These are phyloP conservation scores for Coboldia fuscipes DNA, from an alignment of 1,140 invertebrate genomes.

Conservation along the genomic window DNA sequence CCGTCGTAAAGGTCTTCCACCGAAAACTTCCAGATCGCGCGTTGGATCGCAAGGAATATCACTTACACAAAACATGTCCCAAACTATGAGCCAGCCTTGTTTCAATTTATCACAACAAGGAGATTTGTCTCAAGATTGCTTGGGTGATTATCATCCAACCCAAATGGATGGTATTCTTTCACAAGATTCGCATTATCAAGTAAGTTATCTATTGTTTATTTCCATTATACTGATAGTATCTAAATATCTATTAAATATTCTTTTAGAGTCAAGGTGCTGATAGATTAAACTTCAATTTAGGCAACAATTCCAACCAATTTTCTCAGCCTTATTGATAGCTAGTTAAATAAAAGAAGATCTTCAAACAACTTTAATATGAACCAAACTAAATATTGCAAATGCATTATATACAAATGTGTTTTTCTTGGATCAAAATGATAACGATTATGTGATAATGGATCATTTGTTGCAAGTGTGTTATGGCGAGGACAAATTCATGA, in stretches of 20 bases:
- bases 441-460: too few species aligned
- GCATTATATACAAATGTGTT: too few species aligned
- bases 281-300: not conserved
- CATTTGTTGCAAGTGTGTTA: too few species aligned
- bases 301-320: not conserved
- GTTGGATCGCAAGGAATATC: conserved; percentile 6
- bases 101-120: conserved; percentile 53
- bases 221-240: not conserved
- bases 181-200: conserved; percentile 57
- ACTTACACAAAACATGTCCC: conserved; percentile 32
- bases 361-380: too few species aligned
- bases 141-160: conserved; percentile 74
- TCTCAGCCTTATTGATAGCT: conserved; percentile 1
- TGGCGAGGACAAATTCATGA: too few species aligned
- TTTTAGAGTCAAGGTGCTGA: not conserved
- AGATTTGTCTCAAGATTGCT: conserved; percentile 71
- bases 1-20: not conserved
- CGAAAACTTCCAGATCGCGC: conserved; percentile 1
- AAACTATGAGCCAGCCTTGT: conserved; percentile 43
- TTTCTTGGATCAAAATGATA: too few species aligned
- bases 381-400: too few species aligned
- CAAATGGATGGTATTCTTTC: conserved; percentile 87
- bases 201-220: not conserved
- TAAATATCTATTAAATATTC: too few species aligned
- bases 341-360: too few species aligned